These are phyloP conservation scores for Lepidocyrtinus sp. DNA, from an alignment of 2,888 invertebrate species.

Conservation along the genomic window DNA sequence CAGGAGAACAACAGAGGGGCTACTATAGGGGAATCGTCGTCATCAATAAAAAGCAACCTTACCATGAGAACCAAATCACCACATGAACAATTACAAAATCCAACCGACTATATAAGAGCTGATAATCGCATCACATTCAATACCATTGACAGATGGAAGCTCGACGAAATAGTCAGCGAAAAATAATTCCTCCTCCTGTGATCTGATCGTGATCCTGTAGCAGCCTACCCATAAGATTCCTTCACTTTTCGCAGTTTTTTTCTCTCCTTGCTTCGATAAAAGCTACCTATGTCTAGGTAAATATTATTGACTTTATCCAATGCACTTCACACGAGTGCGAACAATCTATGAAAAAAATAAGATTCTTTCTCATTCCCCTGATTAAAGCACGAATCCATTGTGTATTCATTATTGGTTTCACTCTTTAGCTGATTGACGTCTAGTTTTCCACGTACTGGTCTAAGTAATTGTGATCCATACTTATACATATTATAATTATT, in stretches of 20 bases:
- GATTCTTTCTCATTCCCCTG: too few species aligned
- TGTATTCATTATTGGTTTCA: too few species aligned
- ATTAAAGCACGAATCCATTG: neutral
- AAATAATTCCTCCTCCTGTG: neutral
- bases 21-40: neutral
- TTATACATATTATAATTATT: too few species aligned
- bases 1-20: neutral
- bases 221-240: too few species aligned
- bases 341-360: neutral
- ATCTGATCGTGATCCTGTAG: neutral
- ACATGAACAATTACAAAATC: neutral
- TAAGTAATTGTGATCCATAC: too few species aligned
- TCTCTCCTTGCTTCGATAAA: neutral
- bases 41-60: neutral
- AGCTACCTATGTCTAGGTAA: neutral
- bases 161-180: neutral
- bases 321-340: constrained; percentile 23
- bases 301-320: constrained; percentile 8
- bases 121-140: neutral
- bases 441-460: too few species aligned
- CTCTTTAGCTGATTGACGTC: neutral
- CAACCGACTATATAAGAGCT: neutral
- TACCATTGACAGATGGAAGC: neutral
- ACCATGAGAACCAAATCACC: too few species aligned
- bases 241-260: neutral